Percentiles rank a stretch among this genome's conserved stretches.
phyloP scores from a whole-genome alignment of 2,888 invertebrate species.

The Microdon myrmicae region DNA sequence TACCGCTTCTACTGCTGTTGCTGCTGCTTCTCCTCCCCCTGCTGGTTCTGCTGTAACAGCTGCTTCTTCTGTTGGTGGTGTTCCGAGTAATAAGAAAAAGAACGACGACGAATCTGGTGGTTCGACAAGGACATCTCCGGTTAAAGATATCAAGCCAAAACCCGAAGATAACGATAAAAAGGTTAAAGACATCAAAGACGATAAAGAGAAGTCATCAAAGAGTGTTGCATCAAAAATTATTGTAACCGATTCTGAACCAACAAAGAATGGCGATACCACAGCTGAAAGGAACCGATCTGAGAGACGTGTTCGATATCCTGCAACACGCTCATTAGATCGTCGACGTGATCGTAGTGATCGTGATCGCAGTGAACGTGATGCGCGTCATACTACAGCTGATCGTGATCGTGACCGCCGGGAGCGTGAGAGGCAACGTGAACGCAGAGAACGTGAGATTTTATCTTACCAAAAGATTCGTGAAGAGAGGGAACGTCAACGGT shows the following conservation, averaged over 20 bases:
- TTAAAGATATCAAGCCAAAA: conserved; percentile 34
- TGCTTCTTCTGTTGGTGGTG: no score
- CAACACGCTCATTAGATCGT: conserved; percentile 51
- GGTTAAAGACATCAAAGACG: conserved; percentile 57
- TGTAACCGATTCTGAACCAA: conserved; percentile 53
- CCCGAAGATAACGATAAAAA: conserved; percentile 34
- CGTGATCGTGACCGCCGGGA: conserved; percentile 61
- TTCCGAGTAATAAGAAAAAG: conserved; percentile 16
- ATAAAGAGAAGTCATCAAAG: conserved; percentile 57
- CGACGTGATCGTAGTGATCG: conserved; percentile 24
- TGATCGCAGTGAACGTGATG: conserved; percentile 20
- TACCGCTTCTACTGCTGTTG: no score
- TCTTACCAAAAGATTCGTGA: conserved; percentile 86
- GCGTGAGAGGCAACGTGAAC: conserved; percentile 59
- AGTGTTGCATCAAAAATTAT: conserved; percentile 42
- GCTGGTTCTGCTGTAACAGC: no score
- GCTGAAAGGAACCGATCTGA: conserved; percentile 51
- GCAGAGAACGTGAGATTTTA: conserved; percentile 72
- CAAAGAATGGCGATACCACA: conserved; percentile 35
- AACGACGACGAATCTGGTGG: conserved; percentile 40
- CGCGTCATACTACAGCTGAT: conserved; percentile 54
- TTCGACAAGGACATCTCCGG: conserved; percentile 25
- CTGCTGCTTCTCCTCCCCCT: no score
- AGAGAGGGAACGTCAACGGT: conserved; percentile 80
- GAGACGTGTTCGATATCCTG: conserved; percentile 41